phyloP scores from a whole-genome alignment of 2,888 invertebrate species.

The Lamproptera curius region DNA sequence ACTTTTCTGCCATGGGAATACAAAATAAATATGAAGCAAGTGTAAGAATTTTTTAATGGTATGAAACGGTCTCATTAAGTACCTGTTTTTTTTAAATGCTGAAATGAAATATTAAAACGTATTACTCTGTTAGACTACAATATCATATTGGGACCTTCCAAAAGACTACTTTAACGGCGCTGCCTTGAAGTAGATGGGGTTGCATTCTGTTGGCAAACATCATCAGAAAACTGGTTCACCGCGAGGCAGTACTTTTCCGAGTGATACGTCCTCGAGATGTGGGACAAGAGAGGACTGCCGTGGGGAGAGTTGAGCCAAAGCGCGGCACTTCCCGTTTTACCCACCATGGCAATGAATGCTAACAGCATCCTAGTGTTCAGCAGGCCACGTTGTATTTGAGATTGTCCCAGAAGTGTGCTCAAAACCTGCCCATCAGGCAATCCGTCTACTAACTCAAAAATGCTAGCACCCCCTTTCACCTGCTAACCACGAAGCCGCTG shows the following conservation, averaged over 20 bases:
- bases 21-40: no score
- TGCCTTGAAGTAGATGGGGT: slow-evolving; percentile 57
- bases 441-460: slow-evolving; percentile 63
- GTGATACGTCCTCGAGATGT: slow-evolving; percentile 69
- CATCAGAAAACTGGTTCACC: slow-evolving; percentile 68
- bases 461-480: slow-evolving; percentile 66
- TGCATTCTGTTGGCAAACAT: slow-evolving; percentile 30
- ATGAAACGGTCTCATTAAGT: no score
- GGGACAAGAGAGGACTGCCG: slow-evolving; percentile 63
- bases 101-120: no score
- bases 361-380: slow-evolving; percentile 66
- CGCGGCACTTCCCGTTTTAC: slow-evolving; percentile 61
- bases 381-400: slow-evolving; percentile 64
- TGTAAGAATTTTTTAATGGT: no score
- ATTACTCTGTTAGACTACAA: no score
- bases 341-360: slow-evolving; percentile 69
- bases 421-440: slow-evolving; percentile 61
- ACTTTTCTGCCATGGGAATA: no score
- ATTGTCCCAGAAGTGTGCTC: slow-evolving; percentile 60
- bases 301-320: slow-evolving; percentile 69
- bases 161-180: no score
- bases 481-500: slow-evolving; percentile 64
- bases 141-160: no score
- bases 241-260: slow-evolving; percentile 71
- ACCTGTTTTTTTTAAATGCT: no score